Evolutionary conservation across 2,113 vertebrate species (phyloP), one percentile per base, ranked within the genome.

Genomic region (Geococcyx californianus): DNA sequence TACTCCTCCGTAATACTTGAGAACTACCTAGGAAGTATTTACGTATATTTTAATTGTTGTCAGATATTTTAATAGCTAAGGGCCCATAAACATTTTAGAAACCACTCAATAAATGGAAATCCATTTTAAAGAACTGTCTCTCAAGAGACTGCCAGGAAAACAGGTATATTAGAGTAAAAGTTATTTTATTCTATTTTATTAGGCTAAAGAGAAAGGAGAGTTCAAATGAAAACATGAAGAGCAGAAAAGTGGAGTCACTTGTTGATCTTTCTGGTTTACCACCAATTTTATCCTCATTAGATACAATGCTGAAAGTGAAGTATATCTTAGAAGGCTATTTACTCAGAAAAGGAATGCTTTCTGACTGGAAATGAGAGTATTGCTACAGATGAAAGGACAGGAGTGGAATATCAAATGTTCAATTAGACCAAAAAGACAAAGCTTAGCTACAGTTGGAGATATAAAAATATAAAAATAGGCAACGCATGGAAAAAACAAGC

Each of bases 401-500:
- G 9, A 86, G 23, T 34, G 10, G 64, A 89, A 93, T 79, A 91
- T 36, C 33, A 75, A 86, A 92, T 82, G 9, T 56, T 83, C 26
- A 51, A 60, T 75, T 89, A 89, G 66, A 94, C 77, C 21, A 92
- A 91, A 93, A 51, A 87, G n/a, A 70, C 76, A 55, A 25, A 84
- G 63, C 34, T 79, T 16, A 87, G 20, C 18, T 91, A 64, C 55
- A 83, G 34, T 4, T 85, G 47, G 74, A 84, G 47, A 69, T 76
- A 26, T 66, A 78, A 58, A 95, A 92, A 13, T 14, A 16, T 29
- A 85, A 17, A 76, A 67, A 87, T 1, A 88, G 18, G 28, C 19
- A 83, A 87, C 79, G 59, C 11, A 54, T 38, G 54, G 33, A 84
- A 94, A 91, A 14, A 34, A n/a, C 1, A 42, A 33, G 4, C 20